phyloP scores from a whole-genome alignment of 1,140 invertebrate species.

The Protaetia brevitarsis region DNA sequence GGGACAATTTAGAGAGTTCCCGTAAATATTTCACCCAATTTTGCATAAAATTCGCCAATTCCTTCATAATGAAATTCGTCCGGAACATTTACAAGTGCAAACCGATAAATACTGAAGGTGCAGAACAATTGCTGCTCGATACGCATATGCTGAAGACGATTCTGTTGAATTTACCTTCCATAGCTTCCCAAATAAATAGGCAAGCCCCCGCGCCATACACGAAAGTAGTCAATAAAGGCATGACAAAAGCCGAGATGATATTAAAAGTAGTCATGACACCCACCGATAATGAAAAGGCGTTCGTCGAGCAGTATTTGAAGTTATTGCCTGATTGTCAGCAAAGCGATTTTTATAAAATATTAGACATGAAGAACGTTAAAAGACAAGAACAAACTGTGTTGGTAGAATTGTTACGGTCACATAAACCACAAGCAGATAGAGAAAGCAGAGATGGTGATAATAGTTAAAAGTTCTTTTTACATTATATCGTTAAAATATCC shows the following conservation, averaged over 20 bases:
- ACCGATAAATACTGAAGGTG: slow-evolving; percentile 86
- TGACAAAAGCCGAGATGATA: slow-evolving; percentile 98
- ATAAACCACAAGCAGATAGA: slow-evolving; percentile 35
- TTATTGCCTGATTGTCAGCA: slow-evolving; percentile 86
- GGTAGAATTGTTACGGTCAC: slow-evolving; percentile 42
- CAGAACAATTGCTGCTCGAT: slow-evolving; percentile 96
- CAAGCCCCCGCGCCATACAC: slow-evolving; percentile 83
- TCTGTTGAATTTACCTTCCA: slow-evolving; percentile 89
- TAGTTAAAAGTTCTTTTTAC: slow-evolving; percentile 3
- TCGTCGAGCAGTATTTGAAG: slow-evolving; percentile 88
- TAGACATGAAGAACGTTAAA: slow-evolving; percentile 91
- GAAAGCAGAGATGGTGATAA: slow-evolving; percentile 29
- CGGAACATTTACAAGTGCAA: slow-evolving; percentile 93
- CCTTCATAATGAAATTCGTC: slow-evolving; percentile 94
- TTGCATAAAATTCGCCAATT: slow-evolving; percentile 92
- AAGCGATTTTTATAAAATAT: slow-evolving; percentile 90
- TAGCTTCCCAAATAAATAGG: slow-evolving; percentile 81
- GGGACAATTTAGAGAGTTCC: slow-evolving; percentile 90
- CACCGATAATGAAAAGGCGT: slow-evolving; percentile 78
- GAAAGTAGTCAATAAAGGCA: slow-evolving; percentile 91
- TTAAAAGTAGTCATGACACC: slow-evolving; percentile 97
- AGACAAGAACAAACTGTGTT: slow-evolving; percentile 43
- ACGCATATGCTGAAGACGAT: slow-evolving; percentile 97
- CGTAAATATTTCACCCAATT: slow-evolving; percentile 98
- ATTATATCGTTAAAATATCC: no score